Evolutionary conservation across 2,888 invertebrate species (phyloP).

Genomic region (Halictus ligatus): DNA sequence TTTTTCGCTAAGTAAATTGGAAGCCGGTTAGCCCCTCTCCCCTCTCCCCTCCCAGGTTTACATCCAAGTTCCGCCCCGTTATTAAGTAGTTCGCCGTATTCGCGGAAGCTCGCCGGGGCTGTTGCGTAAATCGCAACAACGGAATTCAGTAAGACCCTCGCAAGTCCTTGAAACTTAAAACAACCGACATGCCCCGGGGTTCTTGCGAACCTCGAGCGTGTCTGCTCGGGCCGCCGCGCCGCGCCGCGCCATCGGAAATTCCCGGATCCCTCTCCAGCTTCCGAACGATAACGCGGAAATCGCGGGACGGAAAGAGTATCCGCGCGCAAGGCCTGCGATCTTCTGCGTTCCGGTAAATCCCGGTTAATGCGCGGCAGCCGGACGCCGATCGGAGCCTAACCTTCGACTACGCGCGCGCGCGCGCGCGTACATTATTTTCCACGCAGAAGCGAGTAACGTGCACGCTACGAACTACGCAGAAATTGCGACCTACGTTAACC

Average conservation of each 20-base stretch:
- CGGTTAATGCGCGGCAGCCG: conserved; percentile 31
- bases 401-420: conserved; percentile 5
- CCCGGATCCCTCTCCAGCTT: background rate
- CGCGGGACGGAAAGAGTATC: conserved; percentile 31
- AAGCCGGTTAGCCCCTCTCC: background rate
- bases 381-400: conserved; percentile 17
- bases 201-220: background rate
- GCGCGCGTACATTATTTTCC: background rate
- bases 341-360: conserved; percentile 43
- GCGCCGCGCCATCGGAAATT: background rate
- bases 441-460: no score
- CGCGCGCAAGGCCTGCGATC: conserved; percentile 32
- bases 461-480: no score
- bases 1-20: background rate
- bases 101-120: background rate
- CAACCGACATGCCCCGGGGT: background rate
- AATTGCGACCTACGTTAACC: no score
- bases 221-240: background rate
- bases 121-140: background rate
- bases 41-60: background rate
- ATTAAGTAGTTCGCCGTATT: conserved; percentile 7
- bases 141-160: background rate
- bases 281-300: conserved; percentile 5
- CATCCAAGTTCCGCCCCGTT: background rate
- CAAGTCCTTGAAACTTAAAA: conserved; percentile 9